Evolutionary conservation across 2,888 invertebrate genomes (phyloP).

Genomic region (Heliconius ismenius): DNA sequence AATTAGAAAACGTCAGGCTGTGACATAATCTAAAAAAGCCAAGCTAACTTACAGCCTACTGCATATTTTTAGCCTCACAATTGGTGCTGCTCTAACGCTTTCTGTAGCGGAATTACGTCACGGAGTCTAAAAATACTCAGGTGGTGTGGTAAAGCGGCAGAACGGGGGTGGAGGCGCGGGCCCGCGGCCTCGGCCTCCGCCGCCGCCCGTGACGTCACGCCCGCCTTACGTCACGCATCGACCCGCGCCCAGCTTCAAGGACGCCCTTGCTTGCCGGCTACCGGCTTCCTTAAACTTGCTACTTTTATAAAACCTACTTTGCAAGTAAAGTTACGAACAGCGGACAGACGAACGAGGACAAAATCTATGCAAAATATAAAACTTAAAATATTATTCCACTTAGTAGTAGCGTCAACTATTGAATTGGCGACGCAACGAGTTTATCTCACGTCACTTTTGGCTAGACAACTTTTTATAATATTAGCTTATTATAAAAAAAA

Average conservation of each 20-base stretch:
- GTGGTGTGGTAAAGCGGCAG: slow-evolving; percentile 57
- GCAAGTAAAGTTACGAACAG: slow-evolving; percentile 17
- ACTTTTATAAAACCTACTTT: slow-evolving; percentile 34
- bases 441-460: slow-evolving; percentile 3
- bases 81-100: slow-evolving; percentile 55
- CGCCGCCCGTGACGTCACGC: slow-evolving; percentile 73
- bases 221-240: slow-evolving; percentile 75
- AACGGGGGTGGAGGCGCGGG: slow-evolving; percentile 56
- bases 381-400: background rate
- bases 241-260: slow-evolving; percentile 74
- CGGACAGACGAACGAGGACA: background rate
- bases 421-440: slow-evolving; percentile 2
- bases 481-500: slow-evolving; percentile 4
- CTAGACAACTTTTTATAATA: slow-evolving; percentile 13
- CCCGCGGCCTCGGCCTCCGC: slow-evolving; percentile 63
- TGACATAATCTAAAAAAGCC: slow-evolving; percentile 14
- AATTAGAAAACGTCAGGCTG: background rate
- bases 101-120: slow-evolving; percentile 71
- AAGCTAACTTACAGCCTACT: slow-evolving; percentile 31
- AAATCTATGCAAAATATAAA: background rate
- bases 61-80: slow-evolving; percentile 55
- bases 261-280: slow-evolving; percentile 68
- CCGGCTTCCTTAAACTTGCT: slow-evolving; percentile 62
- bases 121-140: slow-evolving; percentile 73
- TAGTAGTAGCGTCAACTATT: background rate